Conservation (phyloP, 2,888 invertebrate species). For the Eulithis prunata region DNA sequence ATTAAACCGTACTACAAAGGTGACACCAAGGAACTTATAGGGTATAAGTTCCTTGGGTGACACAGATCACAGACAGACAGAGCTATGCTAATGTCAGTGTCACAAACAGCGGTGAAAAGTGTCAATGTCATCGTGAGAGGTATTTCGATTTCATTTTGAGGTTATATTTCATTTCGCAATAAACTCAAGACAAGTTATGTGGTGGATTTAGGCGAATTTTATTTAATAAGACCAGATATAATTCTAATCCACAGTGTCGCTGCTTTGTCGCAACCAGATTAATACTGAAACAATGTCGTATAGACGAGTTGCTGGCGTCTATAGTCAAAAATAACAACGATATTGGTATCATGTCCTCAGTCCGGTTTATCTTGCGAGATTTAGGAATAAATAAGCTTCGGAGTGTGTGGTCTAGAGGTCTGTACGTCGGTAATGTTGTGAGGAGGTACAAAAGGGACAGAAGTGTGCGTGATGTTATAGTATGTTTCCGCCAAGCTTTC, state of each 20-base stretch:
- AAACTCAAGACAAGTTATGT: constrained; percentile 61
- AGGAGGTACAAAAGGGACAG: constrained; percentile 67
- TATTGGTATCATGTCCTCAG: constrained; percentile 57
- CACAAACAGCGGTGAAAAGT: no score
- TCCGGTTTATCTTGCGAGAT: constrained; percentile 65
- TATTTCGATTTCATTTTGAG: constrained; percentile 46
- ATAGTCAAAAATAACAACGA: constrained; percentile 44
- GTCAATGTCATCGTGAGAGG: constrained; percentile 26
- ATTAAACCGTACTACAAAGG: no score
- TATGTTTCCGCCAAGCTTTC: constrained; percentile 67
- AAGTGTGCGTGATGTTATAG: constrained; percentile 68
- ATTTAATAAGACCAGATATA: constrained; percentile 48
- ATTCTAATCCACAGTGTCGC: constrained; percentile 49
- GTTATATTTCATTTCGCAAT: constrained; percentile 60
- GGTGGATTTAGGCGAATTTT: constrained; percentile 62
- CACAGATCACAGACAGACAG: no score
- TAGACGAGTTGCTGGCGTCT: constrained; percentile 47
- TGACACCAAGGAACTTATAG: no score
- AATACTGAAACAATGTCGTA: constrained; percentile 54
- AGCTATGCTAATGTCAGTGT: no score
- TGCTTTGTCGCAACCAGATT: constrained; percentile 49
- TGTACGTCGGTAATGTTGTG: constrained; percentile 63
- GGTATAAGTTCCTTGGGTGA: no score
- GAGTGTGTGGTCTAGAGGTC: constrained; percentile 68
- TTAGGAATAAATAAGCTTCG: constrained; percentile 64